Conservation (phyloP, 2,888 invertebrate species). For the Tridacna gigas region DNA sequence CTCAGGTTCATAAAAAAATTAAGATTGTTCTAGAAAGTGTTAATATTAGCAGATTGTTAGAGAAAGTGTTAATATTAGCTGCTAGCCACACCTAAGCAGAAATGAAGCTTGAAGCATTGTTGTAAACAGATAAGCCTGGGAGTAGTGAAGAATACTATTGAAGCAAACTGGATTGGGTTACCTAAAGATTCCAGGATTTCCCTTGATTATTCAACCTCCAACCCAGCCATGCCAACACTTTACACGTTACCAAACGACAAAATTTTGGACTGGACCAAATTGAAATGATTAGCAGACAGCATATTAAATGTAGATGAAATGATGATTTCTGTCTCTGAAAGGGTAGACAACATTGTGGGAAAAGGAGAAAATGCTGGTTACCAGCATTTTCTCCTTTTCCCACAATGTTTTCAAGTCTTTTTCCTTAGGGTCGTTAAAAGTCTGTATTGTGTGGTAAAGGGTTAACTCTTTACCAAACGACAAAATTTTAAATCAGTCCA, state of each 20-base stretch:
- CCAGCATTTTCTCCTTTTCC: slow-evolving; percentile 1
- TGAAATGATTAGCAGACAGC: slow-evolving; percentile 1
- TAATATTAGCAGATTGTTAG: too few species aligned
- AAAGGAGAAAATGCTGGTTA: slow-evolving; percentile 6
- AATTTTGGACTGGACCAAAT: not conserved
- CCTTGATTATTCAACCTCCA: not conserved
- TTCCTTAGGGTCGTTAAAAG: not conserved
- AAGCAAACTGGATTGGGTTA: not conserved
- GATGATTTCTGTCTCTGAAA: too few species aligned
- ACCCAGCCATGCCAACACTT: not conserved
- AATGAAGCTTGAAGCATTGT: slow-evolving; percentile 25
- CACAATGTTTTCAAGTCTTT: slow-evolving; percentile 6
- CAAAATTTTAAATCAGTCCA: not conserved
- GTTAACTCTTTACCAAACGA: not conserved
- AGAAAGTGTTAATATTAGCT: too few species aligned
- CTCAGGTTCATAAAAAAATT: too few species aligned
- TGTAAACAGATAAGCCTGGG: slow-evolving; percentile 13
- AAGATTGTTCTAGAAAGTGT: too few species aligned
- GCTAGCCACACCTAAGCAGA: not conserved
- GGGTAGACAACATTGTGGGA: slow-evolving; percentile 4
- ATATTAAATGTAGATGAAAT: too few species aligned
- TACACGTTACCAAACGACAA: too few species aligned
- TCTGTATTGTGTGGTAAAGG: not conserved
- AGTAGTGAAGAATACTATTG: not conserved
- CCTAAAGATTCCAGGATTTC: not conserved